These are phyloP conservation scores for Emys orbicularis DNA, from an alignment of 2,797 vertebrate species.

Conservation along the genomic window DNA sequence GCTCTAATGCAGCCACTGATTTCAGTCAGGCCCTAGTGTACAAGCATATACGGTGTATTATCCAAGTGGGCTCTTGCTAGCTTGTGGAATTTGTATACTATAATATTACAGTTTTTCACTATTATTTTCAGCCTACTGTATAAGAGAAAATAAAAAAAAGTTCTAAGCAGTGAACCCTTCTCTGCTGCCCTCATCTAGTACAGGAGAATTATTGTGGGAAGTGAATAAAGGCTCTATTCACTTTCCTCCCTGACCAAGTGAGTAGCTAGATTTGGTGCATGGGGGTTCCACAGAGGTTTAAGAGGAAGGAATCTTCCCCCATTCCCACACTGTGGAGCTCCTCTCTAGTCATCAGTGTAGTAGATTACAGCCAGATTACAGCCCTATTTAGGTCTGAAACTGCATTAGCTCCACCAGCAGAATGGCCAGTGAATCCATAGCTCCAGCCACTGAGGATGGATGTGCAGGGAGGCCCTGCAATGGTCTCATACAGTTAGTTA, in stretches of 20 bases:
- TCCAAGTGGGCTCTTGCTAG: not conserved
- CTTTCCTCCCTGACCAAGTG: not conserved
- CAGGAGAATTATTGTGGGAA: not conserved
- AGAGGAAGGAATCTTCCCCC: not conserved
- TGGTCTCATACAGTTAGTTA: not conserved
- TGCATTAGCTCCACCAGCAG: not conserved
- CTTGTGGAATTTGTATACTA: not conserved
- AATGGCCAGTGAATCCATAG: not conserved
- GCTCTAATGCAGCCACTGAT: not conserved
- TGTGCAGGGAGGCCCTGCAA: not conserved
- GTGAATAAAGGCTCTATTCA: not conserved
- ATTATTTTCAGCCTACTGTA: not conserved
- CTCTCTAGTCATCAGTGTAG: not conserved
- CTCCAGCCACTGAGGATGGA: not conserved
- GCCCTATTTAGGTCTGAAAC: not conserved
- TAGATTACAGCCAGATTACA: not conserved
- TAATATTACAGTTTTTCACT: not conserved
- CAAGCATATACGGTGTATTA: rapidly evolving
- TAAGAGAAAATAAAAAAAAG: not conserved
- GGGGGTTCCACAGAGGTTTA: not conserved
- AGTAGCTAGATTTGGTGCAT: not conserved
- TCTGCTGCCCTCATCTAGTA: not conserved
- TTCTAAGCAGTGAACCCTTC: not conserved
- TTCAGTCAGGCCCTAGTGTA: not conserved
- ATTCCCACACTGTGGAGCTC: not conserved